Percentiles rank a stretch among this genome's conserved stretches.
phyloP scores from a whole-genome alignment of 2,113 vertebrate species.

The Charadrius vociferus region DNA sequence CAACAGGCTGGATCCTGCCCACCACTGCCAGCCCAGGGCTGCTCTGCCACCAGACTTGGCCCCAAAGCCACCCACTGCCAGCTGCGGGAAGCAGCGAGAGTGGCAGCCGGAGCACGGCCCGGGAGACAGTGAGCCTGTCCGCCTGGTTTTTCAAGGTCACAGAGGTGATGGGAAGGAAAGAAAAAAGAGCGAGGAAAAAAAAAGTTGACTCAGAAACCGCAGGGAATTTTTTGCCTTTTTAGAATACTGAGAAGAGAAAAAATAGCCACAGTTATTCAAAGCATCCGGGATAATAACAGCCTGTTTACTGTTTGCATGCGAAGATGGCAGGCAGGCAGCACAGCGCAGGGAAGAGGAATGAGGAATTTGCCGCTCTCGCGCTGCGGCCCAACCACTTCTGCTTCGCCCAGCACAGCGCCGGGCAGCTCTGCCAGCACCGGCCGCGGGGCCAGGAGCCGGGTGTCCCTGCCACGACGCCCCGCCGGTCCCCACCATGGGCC shows the following conservation, averaged over 20 bases:
- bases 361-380: slow-evolving; percentile 7
- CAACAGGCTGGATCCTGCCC: fast-evolving
- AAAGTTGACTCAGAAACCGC: slow-evolving; percentile 70
- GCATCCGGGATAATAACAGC: slow-evolving; percentile 74
- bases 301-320: slow-evolving; percentile 72
- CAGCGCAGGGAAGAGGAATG: slow-evolving; percentile 39
- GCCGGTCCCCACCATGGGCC: fast-evolving
- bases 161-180: slow-evolving; percentile 62
- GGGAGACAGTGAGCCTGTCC: not conserved
- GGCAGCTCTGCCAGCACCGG: not conserved
- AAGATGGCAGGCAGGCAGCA: slow-evolving; percentile 66
- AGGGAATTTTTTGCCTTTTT: slow-evolving; percentile 76
- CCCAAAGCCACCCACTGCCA: fast-evolving
- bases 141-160: slow-evolving; percentile 57
- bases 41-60: not conserved
- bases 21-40: not conserved
- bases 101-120: fast-evolving
- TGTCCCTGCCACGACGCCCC: fast-evolving
- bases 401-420: not conserved
- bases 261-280: slow-evolving; percentile 74
- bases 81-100: fast-evolving
- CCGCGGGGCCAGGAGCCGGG: not conserved
- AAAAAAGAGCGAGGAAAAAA: slow-evolving; percentile 32
- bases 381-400: not conserved
- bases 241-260: slow-evolving; percentile 77